These are phyloP conservation scores for Channa striata DNA, from an alignment of 2,797 vertebrate species.

Conservation along the genomic window DNA sequence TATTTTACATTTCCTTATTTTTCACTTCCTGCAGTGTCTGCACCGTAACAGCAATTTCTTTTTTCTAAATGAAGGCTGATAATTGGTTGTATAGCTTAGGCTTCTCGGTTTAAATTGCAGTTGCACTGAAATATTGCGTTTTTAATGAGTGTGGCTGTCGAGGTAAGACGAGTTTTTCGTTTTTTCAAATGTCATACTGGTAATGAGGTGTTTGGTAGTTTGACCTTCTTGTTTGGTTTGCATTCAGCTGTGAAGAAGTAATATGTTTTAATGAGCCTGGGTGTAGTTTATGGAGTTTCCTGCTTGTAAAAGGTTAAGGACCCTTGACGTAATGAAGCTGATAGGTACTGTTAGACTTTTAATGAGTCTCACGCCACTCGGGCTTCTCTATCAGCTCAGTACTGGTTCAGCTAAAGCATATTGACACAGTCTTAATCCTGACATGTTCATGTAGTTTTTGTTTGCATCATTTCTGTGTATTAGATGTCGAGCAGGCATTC, in stretches of 20 bases:
- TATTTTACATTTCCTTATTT: no score
- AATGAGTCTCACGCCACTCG: conserved; percentile 29
- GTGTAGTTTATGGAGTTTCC: conserved; percentile 31
- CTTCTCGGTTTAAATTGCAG: conserved; percentile 4
- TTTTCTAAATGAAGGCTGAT: background rate
- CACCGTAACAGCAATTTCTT: fast-evolving
- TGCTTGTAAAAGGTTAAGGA: conserved; percentile 35
- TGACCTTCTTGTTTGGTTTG: conserved; percentile 62
- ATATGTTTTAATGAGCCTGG: conserved; percentile 55
- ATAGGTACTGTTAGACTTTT: conserved; percentile 26
- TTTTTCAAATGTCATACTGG: conserved; percentile 49
- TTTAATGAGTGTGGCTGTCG: conserved; percentile 46
- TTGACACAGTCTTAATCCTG: background rate
- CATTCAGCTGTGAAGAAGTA: conserved; percentile 44
- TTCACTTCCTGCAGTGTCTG: background rate
- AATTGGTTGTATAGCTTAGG: background rate
- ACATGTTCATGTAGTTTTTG: background rate
- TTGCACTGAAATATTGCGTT: conserved; percentile 20
- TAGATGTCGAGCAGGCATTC: no score
- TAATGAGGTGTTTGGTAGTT: conserved; percentile 55
- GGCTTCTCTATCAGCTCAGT: background rate
- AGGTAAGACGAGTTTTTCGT: background rate
- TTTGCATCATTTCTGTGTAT: no score
- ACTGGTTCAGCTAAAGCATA: background rate
- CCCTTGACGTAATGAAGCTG: conserved; percentile 29